A percentile compares a stretch with the other conserved stretches of the same genome.
phyloP scores from a whole-genome alignment of 1,140 invertebrate genomes.

The Macrosteles quadrilineatus region DNA sequence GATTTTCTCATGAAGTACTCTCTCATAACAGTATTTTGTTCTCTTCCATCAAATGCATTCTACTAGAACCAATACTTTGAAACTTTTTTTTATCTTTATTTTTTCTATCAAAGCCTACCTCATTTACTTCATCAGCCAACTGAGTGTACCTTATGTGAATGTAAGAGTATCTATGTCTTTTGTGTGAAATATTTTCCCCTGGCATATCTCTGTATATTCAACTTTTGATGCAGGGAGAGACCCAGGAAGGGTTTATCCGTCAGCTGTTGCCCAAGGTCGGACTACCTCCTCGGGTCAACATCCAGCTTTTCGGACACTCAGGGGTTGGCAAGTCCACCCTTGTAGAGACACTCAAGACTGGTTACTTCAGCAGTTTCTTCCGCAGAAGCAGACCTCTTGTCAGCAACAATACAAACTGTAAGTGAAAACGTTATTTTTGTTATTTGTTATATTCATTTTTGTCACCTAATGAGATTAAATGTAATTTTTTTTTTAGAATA shows the following conservation, averaged over 20 bases:
- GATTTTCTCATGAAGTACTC: too few relatives aligned
- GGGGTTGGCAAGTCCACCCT: constrained; percentile 76
- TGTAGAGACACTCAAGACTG: constrained; percentile 69
- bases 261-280: constrained; percentile 68
- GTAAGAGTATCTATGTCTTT: too few relatives aligned
- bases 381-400: constrained; percentile 47
- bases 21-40: too few relatives aligned
- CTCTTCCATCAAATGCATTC: not conserved
- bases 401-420: constrained; percentile 15
- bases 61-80: not conserved
- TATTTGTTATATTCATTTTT: not conserved
- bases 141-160: too few relatives aligned
- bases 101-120: too few relatives aligned
- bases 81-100: not conserved
- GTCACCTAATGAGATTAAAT: not conserved
- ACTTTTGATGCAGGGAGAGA: constrained; percentile 54
- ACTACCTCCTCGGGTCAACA: constrained; percentile 67
- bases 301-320: constrained; percentile 77
- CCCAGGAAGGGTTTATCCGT: constrained; percentile 63
- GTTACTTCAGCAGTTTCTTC: constrained; percentile 67
- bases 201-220: too few relatives aligned
- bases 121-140: too few relatives aligned
- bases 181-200: too few relatives aligned
- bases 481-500: too few relatives aligned
- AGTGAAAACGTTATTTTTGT: constrained; percentile 29